Evolutionary conservation across 2,888 invertebrate species (phyloP), one percentile per base, ranked within the genome.

Genomic region (Notodonta ziczac): DNA sequence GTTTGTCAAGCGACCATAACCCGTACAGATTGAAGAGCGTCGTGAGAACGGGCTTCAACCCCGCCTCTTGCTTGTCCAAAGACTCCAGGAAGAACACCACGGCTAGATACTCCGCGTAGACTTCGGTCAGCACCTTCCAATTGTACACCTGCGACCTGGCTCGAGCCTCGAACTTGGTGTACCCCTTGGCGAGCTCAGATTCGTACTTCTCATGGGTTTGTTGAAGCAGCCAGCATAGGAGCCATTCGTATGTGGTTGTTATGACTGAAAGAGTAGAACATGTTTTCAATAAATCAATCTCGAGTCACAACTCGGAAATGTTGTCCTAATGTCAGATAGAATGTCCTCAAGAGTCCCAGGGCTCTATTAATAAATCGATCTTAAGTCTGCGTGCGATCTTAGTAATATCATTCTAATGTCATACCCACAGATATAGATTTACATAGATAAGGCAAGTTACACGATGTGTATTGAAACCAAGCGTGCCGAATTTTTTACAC

Each of bases 81-180:
- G 90, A 88, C 53, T 91, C 87, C 74, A 94, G 87, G 72, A 93
- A 95, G 74, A 94, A 94, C 60, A 94, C 85, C 0, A 96, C 76
- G 0, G 94, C 94, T 39, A 95, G 87, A 77, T 95, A 96, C 83
- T 98, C 97, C 10, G 96, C 96, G 84, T 97, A 98, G 2, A 95
- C 97, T 67, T 95, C 90, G 0, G 98, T 96, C 0, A 98, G 90
- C 16, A 95, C 95, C 50, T 96, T 95, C 72, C 97, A 97, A 70
- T 95, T 94, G 86, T 97, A 97, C 6, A 98, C 97, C 90, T 98
- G 98, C 0, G 96, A 95, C 76, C 96, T 95, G 82, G 96, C 97
- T 62, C 96, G 94, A 0, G 98, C 97, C 40, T 95, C 95, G 83
- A 98, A 98, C 69, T 95, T 95, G 69, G 96, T 95, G 0, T 94